Percentiles rank a stretch among this genome's conserved stretches.
phyloP scores from a whole-genome alignment of 2,113 vertebrate genomes.

The Craseonycteris thonglongyai region DNA sequence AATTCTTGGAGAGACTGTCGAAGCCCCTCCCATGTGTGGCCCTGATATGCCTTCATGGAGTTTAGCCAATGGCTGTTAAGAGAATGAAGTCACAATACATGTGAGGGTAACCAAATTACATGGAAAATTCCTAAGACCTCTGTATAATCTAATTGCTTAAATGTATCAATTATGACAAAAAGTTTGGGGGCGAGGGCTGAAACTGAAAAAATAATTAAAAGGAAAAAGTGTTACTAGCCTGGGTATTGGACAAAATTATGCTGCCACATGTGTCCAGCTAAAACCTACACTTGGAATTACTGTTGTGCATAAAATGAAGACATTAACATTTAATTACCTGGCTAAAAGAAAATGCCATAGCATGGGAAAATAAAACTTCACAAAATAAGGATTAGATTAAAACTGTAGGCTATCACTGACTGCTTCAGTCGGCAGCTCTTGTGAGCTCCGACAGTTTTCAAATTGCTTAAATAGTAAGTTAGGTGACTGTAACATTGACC shows the following conservation, averaged over 20 bases:
- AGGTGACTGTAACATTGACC: slow-evolving; percentile 82
- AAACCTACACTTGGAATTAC: neutral
- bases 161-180: neutral
- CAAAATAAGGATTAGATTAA: slow-evolving; percentile 73
- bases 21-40: neutral
- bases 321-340: slow-evolving; percentile 54
- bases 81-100: neutral
- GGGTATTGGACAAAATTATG: neutral
- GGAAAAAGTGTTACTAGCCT: neutral
- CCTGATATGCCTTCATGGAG: neutral
- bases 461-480: slow-evolving; percentile 77
- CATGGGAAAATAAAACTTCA: slow-evolving; percentile 66
- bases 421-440: slow-evolving; percentile 57
- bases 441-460: slow-evolving; percentile 71
- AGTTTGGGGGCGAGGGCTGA: neutral
- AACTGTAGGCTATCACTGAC: slow-evolving; percentile 62
- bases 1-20: neutral
- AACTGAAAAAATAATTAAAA: neutral
- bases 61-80: neutral
- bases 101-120: neutral
- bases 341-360: slow-evolving; percentile 34
- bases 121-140: neutral
- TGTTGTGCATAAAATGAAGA: neutral
- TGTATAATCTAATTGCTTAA: neutral
- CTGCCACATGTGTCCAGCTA: neutral